Percentiles rank a stretch among this genome's conserved stretches.
phyloP scores from a whole-genome alignment of 2,797 vertebrate genomes.

The Rhabdomys pumilio region DNA sequence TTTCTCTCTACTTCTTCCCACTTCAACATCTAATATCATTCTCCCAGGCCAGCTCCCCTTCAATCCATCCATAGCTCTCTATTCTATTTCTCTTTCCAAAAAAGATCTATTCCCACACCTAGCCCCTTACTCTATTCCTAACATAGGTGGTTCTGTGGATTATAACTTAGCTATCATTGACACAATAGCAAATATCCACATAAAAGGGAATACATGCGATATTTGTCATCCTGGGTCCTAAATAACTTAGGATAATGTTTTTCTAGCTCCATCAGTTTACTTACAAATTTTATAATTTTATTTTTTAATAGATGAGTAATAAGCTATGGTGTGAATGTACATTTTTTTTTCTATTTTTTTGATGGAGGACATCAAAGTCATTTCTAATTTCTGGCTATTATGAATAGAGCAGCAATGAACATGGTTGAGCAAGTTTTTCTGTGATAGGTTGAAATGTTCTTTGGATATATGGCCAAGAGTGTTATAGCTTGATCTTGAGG shows the following conservation, averaged over 20 bases:
- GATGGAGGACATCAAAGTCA: neutral
- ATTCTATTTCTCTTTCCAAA: neutral
- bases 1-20: neutral
- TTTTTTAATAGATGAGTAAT: neutral
- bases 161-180: neutral
- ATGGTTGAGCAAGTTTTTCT: neutral
- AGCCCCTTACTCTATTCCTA: neutral
- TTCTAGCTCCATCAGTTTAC: neutral
- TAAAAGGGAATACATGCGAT: neutral
- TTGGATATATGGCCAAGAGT: neutral
- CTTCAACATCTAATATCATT: neutral
- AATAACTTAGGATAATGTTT: neutral
- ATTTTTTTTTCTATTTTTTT: neutral
- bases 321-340: no score
- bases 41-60: neutral
- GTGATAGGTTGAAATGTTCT: neutral
- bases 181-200: neutral
- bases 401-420: neutral
- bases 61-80: neutral
- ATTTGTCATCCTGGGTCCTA: neutral
- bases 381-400: neutral
- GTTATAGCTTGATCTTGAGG: no score
- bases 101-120: neutral
- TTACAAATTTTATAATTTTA: neutral
- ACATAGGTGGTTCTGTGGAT: neutral